Evolutionary conservation across 1,140 invertebrate species (phyloP).

Genomic region (Lepidurus arcticus): DNA sequence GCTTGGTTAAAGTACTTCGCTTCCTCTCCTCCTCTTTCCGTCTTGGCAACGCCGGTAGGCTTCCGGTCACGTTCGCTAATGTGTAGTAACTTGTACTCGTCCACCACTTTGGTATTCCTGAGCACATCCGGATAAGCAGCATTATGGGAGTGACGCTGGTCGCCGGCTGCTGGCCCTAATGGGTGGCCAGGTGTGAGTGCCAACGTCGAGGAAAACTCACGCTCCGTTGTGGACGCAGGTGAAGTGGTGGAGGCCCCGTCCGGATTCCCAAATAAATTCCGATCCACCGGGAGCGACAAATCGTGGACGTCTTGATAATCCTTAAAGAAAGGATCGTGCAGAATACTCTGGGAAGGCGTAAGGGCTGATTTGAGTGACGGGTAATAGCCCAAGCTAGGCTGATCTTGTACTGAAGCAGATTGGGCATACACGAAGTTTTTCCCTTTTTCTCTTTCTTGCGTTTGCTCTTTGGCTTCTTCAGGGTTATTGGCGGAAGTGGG

Average conservation of each 20-base stretch:
- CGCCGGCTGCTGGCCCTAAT: not conserved
- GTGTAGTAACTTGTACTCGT: not conserved
- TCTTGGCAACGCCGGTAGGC: not conserved
- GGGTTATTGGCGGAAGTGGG: too few species aligned
- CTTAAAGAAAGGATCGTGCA: not conserved
- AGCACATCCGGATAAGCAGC: not conserved
- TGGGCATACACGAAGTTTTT: too few species aligned
- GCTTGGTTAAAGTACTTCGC: not conserved
- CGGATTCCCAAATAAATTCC: not conserved
- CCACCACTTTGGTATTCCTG: slow-evolving; percentile 9
- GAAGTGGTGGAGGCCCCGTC: not conserved
- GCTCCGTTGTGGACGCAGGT: not conserved
- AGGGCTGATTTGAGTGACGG: not conserved
- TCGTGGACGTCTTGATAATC: slow-evolving; percentile 2
- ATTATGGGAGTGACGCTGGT: not conserved
- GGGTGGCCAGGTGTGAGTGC: not conserved
- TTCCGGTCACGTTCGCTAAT: slow-evolving; percentile 21
- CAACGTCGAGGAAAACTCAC: not conserved
- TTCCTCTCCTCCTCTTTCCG: not conserved
- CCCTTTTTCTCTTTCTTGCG: too few species aligned
- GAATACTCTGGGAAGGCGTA: not conserved
- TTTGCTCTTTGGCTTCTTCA: too few species aligned
- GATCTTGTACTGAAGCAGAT: not conserved
- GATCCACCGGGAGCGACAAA: not conserved
- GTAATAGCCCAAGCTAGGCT: not conserved